Base-by-base conservation (phyloP, 2,888 invertebrate species). In the Drosophila koepferae region DNA sequence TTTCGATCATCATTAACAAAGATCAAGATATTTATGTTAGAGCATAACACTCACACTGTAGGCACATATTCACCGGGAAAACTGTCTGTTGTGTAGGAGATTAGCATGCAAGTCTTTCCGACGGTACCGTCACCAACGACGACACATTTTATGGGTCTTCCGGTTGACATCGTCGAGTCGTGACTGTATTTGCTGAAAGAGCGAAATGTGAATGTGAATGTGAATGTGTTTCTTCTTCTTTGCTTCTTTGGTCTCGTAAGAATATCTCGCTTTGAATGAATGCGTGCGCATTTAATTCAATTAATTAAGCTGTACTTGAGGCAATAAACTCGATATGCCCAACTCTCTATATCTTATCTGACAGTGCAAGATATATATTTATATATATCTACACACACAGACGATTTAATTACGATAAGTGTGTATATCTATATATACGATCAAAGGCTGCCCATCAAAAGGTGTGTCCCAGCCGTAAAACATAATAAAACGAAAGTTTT, bases 11-110 rank as follows among this genome's bases (percentile, higher is more conserved):
- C 62, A 36, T 51, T 63, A 86, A 16, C 18, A 16, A 18, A 20
- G 54, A 51, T 62, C 51, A 20, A 9, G 4, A 38, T 28, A 28
- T 6, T 40, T 14, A 2, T 16, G 16, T 10, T 12, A 23, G 23
- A n/a, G 28, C 16, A 23, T 16, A 14, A 96, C 97, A 96, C 97
- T 96, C 94, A 98, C 97, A 98, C 97, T 92, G 98, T 98, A 89
- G 98, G 98, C 89, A 98, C 97, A 95, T 98, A 98, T 96, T 98
- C 98, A 78, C 97, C 97, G 64, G 98, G 98, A 95, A 98, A 98
- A 94, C 97, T 97, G 91, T 98, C 97, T 81, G 97, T 97, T 48
- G 98, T 97, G 93, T 98, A 98, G 43, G 98, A 97, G 94, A 98
- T 98, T 93, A 98, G 94, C 96, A 98, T 97, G 94, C 98, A 98